Evolutionary conservation across 2,113 vertebrate species (phyloP), one percentile per base, ranked within the genome.

Genomic region (Myocastor coypus): DNA sequence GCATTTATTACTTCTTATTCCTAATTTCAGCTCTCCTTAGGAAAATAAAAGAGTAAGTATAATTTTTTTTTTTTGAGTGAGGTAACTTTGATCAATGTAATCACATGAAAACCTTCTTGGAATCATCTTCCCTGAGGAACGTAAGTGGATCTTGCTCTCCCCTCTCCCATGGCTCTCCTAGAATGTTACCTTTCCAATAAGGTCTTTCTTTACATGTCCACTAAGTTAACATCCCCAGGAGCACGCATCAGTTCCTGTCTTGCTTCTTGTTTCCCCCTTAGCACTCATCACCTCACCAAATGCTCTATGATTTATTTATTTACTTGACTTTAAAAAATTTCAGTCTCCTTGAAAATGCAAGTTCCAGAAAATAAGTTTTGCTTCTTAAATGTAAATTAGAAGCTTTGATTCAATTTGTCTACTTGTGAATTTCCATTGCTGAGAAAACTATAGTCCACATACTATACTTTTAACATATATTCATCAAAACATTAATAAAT

Each of bases 41-140:
- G 55, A 83, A 75, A 52, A n/a, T n/a, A n/a, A 28, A 68, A 63
- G 12, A 63, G 16, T 57, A 57, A 37, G 4, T 30, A n/a, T 83
- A 50, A 13, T 10, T 26, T 42, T 59, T 42, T 84, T 82, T 94
- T 40, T 96, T 71, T 95, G 85, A 13, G 4, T 89, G 34, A 92
- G 71, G 17, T 64, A 66, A 89, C 26, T 80, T 71, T 46, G 68
- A 66, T 7, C 42, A 89, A 42, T 22, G 16, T 16, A 59, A 64
- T 37, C 32, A 84, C 3, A 24, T 32, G 71, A 90, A 66, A 61
- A 37, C 6, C 30, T 40, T 17, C 30, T 22, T 92, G 24, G 22
- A 88, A 63, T 77, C 30, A 1, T 77, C 10, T 71, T 87, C 32
- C 34, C 10, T 46, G 8, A 30, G 55, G 46, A 80, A 42, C 11